Evolutionary conservation across 2,888 invertebrate genomes (phyloP), one percentile per base, ranked within the genome.

Genomic region (Stenolophus ochropezus): DNA sequence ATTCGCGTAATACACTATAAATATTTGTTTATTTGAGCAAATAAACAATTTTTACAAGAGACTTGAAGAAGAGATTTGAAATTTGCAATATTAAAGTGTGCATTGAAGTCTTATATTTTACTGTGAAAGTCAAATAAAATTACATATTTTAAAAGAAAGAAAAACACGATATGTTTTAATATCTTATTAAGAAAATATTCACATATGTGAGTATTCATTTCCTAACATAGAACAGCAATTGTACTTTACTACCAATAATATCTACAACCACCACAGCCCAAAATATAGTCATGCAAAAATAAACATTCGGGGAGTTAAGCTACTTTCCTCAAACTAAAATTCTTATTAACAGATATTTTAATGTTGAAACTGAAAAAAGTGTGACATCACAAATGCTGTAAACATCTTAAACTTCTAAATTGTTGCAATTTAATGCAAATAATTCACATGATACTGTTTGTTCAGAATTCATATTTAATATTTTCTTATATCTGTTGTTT

Each of bases 211-310:
- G 18, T 21, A 56, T 56, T 56, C 20, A 20, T 18, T 56, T 8
- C 20, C 16, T 53, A 56, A 56, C 11, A 20, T 11, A 20, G 11
- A 18, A 56, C 56, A 56, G 20, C 56, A 56, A 56, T 56, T 56
- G 11, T 56, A 21, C 1, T 42, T 42, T 42, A 11, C 56, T 20
- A 56, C 18, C 11, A 20, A 56, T 56, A 53, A 20, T 56, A 56
- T 6, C 56, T 56, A 56, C 21, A 56, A 21, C 56, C 20, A 21
- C 11, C 11, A 56, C 18, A 8, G 18, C 5, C 8, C 56, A 53
- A 14, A 49, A 49, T 49, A 49, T 49, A 53, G 53, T 20, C 53
- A 53, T 53, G 21, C 56, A 56, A 56, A 56, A 56, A 3, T 51
- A 53, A 18, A 20, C 23, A 11, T 25, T n/a, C n/a, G n/a, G n/a